Base-by-base conservation (phyloP, 2,113 vertebrate species). In the Manacus vitellinus region DNA sequence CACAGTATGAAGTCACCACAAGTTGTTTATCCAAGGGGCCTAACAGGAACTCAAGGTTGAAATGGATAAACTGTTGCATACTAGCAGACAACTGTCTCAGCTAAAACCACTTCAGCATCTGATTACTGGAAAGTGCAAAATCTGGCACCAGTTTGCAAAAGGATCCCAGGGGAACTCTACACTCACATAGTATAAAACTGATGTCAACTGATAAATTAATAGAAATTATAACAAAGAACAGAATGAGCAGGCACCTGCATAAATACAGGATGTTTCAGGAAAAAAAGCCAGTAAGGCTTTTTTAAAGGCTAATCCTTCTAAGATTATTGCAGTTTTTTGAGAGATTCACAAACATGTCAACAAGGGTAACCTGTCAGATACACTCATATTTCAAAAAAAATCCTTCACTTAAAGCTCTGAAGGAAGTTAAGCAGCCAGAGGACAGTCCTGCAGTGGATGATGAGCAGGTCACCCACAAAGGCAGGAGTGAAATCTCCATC, bases 1-100 rank as follows among this genome's bases (percentile, higher is more conserved):
- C 55, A 62, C 55, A 88, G 75, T 66, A 70, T 80, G 88, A 94
- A 88, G 83, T 94, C 94, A 96, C 30, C 33, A 94, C 71, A 54
- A 93, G 85, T 46, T 92, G 85, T 93, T 97, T 95, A 93, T 90
- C 79, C 85, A 91, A 91, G 75, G 24, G 79, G 82, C 51, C 85
- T 77, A 92, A 80, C 23, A 88, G 91, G 85, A 92, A 86, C 55
- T 80, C n/a, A 66, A 86, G 37, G 37, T 6, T 93, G 88, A 93
- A 90, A 86, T 21, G 52, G 41, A 85, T 55, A 62, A 95, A 83
- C 58, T 62, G 33, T 62, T 77, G 79, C n/a, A 67, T 30, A 25
- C 71, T 73, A 78, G 67, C 44, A 80, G n/a, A 66, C 58, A 93
- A 43, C 28, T 15, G 62, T 76, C 62, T 62, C 28, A 15, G 63